These are phyloP conservation scores for Tethya wilhelma DNA, from an alignment of 37 sponge, comb jelly and placozoan genomes.

Conservation along the genomic window DNA sequence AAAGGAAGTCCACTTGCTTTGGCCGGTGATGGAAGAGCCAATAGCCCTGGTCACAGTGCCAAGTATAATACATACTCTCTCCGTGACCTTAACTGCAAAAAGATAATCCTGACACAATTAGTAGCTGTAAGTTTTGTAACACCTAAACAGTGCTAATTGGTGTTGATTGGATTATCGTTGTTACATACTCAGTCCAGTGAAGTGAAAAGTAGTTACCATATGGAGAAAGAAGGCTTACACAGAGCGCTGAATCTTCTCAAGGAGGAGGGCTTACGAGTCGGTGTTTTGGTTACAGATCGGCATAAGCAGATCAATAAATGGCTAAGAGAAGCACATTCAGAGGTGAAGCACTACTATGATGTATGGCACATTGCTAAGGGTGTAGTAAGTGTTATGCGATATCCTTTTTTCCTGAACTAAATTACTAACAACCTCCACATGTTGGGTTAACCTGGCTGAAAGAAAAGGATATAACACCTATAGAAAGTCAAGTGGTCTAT, in stretches of 20 bases:
- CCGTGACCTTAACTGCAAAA: constrained; percentile 33
- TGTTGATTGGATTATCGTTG: too few species aligned
- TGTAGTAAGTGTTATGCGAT: background rate
- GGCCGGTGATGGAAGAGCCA: constrained; percentile 71
- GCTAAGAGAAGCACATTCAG: constrained; percentile 14
- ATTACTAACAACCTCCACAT: background rate
- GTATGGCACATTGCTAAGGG: constrained; percentile 75
- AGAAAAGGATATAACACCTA: too few species aligned
- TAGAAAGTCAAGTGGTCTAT: too few species aligned
- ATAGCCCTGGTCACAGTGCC: constrained; percentile 73
- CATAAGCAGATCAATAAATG: constrained; percentile 58
- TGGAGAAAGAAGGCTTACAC: constrained; percentile 64
- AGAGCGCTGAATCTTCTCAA: constrained; percentile 15
- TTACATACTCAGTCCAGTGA: background rate
- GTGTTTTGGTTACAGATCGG: constrained; percentile 38
- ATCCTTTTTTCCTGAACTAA: background rate
- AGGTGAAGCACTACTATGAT: constrained; percentile 58
- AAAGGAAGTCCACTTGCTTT: background rate
- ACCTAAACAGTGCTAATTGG: too few species aligned
- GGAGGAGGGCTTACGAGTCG: constrained; percentile 15
- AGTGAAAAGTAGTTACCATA: constrained; percentile 42
- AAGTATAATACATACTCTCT: constrained; percentile 67
- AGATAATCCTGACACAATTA: constrained; percentile 53
- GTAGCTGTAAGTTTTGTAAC: too few species aligned
- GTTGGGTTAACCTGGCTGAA: background rate